Evolutionary conservation across 2,888 invertebrate species (phyloP), one percentile per base, ranked within the genome.

Genomic region (Eristalinus sepulchralis): DNA sequence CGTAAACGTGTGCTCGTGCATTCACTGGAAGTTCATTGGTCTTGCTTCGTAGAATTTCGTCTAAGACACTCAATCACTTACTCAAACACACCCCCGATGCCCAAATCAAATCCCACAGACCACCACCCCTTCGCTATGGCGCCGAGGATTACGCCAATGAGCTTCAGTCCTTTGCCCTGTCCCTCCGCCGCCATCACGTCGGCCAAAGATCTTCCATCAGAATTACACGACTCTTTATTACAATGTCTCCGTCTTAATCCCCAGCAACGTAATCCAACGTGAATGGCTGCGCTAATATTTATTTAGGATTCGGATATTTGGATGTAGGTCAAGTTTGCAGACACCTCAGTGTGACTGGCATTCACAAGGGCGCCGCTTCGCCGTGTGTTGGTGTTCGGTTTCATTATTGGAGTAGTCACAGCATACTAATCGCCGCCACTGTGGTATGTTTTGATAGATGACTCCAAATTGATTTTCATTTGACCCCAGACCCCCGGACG

Each of bases 261-360:
- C 62, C n/a, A 22, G 31, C 47, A 20, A 60, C 27, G 17, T 70
- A 63, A 31, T n/a, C 53, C 53, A 72, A 53, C 63, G 63, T 64
- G 73, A 73, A 73, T 64, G 64, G 55, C 36, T 57, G 33, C 11
- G 22, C 27, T 67, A 76, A 76, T 67, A 60, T 67, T 67, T 76
- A 64, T 17, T 67, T 60, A 67, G 76, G 67, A 53, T 60, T 76
- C 57, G 33, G 39, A 33, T 66, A 47, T 57, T 31, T 20, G 59
- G 20, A 76, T 76, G 67, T 76, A 60, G 76, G 76, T 76, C 76
- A 76, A 76, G 76, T 76, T 67, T 47, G 63, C 66, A 57, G 39
- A 71, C 71, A 60, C 59, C 59, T 71, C 31, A 39, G 11, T 60
- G 71, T 71, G 60, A 20, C 60, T 60, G 33, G 71, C 60, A 57